Percentiles rank a stretch among this genome's conserved stretches.
phyloP scores from a whole-genome alignment of 2,888 invertebrate genomes.

The Conops quadrifasciatus region DNA sequence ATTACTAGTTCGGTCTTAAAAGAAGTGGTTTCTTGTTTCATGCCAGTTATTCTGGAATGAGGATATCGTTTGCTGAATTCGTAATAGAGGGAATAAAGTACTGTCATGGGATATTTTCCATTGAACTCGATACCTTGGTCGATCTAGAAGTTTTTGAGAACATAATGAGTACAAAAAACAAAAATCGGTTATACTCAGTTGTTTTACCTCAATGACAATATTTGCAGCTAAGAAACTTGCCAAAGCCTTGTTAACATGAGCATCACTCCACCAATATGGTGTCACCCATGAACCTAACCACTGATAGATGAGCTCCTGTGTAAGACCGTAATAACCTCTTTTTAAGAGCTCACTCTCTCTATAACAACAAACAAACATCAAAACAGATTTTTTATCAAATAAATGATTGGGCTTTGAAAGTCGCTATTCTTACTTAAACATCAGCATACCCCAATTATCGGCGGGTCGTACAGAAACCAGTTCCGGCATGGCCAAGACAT shows the following conservation, averaged over 20 bases:
- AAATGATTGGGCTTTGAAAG: constrained; percentile 30
- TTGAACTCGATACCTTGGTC: constrained; percentile 77
- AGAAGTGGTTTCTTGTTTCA: constrained; percentile 75
- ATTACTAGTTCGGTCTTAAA: constrained; percentile 83
- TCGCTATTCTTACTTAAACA: constrained; percentile 83
- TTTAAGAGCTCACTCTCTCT: constrained; percentile 79
- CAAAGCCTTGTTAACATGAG: constrained; percentile 79
- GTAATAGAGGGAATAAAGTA: constrained; percentile 79
- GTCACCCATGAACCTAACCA: constrained; percentile 82
- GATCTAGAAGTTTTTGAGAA: constrained; percentile 66
- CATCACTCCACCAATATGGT: constrained; percentile 81
- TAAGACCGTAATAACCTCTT: constrained; percentile 72
- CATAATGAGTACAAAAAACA: background rate
- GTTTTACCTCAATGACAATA: constrained; percentile 73
- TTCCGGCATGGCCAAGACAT: constrained; percentile 78
- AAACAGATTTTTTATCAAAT: background rate
- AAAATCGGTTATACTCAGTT: background rate
- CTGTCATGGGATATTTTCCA: constrained; percentile 83
- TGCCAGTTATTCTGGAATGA: constrained; percentile 78
- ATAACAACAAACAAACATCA: constrained; percentile 24
- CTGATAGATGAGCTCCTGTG: constrained; percentile 80
- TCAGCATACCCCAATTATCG: constrained; percentile 81
- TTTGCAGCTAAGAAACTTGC: constrained; percentile 79
- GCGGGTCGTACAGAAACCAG: constrained; percentile 76
- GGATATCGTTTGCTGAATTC: constrained; percentile 83